Conservation (phyloP, 30 jellyfish, hydroid and myxozoan genomes). For the Hydractinia echinata region DNA sequence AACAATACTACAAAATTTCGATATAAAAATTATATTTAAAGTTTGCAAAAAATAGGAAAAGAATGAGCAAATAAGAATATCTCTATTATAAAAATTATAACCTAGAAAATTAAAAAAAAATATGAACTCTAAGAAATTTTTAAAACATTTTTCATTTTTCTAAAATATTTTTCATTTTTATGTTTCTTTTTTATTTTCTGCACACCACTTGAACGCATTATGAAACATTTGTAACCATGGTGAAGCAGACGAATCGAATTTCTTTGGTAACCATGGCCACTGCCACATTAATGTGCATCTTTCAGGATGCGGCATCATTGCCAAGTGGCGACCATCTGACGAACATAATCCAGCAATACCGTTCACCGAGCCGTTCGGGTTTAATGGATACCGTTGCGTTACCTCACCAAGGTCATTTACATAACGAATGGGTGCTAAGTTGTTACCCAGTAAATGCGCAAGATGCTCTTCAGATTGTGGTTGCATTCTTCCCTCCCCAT, state of each 20-base stretch:
- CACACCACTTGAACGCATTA: constrained; percentile 81
- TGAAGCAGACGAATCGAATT: constrained; percentile 21
- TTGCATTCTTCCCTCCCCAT: constrained; percentile 82
- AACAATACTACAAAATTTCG: too few species aligned
- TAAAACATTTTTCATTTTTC: too few species aligned
- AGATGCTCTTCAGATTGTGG: constrained; percentile 32
- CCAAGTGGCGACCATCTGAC: constrained; percentile 82
- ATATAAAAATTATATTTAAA: too few species aligned
- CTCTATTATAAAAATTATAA: too few species aligned
- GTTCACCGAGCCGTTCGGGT: constrained; percentile 79
- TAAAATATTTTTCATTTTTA: too few species aligned
- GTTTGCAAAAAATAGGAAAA: too few species aligned
- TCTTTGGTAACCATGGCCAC: constrained; percentile 79
- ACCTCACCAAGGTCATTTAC: constrained; percentile 59
- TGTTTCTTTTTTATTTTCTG: neutral
- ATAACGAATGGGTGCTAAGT: constrained; percentile 60
- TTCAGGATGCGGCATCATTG: constrained; percentile 98
- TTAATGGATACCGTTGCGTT: constrained; percentile 57
- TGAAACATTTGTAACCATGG: constrained; percentile 90
- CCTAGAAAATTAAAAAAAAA: too few species aligned
- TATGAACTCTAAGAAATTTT: too few species aligned
- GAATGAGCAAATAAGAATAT: too few species aligned
- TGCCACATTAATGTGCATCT: constrained; percentile 63
- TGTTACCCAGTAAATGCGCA: neutral
- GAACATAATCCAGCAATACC: constrained; percentile 88